These are phyloP conservation scores for Sesamia inferens DNA, from an alignment of 2,888 invertebrate genomes.

Conservation along the genomic window DNA sequence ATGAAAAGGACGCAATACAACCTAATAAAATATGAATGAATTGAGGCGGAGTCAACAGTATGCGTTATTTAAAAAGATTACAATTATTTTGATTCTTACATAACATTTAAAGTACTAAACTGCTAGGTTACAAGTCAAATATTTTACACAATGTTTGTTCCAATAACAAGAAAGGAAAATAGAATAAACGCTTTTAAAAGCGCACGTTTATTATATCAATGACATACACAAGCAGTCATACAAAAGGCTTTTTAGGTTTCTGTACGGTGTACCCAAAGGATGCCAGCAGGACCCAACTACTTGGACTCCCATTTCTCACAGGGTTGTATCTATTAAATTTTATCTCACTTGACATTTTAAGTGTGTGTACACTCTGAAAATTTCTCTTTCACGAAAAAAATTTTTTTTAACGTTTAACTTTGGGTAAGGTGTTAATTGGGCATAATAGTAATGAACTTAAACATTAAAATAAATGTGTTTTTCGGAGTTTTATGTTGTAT, in stretches of 20 bases:
- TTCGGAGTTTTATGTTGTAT: background rate
- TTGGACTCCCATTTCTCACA: background rate
- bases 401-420: background rate
- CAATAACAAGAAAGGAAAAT: constrained; percentile 14
- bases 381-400: background rate
- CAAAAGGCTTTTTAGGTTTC: background rate
- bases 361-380: background rate
- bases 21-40: constrained; percentile 37
- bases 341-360: background rate
- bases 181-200: background rate
- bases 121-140: constrained; percentile 9
- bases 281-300: background rate
- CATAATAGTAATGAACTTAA: too few species aligned
- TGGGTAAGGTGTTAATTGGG: background rate
- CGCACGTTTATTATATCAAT: background rate
- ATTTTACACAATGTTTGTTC: background rate
- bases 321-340: background rate
- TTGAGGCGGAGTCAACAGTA: constrained; percentile 59
- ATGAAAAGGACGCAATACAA: constrained; percentile 30
- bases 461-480: background rate
- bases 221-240: constrained; percentile 3
- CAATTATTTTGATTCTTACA: constrained; percentile 4
- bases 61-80: constrained; percentile 18
- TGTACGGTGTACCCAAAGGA: background rate
- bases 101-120: constrained; percentile 6